Evolutionary conservation across 2,113 vertebrate species (phyloP).

Genomic region (Cyprinodon tularosa): DNA sequence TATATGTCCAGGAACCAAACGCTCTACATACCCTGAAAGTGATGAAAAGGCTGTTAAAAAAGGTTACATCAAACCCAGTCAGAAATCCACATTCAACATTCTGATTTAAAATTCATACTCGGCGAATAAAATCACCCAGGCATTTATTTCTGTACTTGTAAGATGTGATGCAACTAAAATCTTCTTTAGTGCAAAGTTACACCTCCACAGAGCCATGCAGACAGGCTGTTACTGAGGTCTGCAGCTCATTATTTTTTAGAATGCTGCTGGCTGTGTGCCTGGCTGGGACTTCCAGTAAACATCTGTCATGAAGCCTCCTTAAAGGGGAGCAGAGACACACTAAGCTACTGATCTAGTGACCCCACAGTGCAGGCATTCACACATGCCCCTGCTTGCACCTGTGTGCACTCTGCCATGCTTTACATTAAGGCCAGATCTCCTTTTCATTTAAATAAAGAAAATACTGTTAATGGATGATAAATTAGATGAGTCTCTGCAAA

Average conservation of each 20-base stretch:
- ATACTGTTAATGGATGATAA: constrained; percentile 67
- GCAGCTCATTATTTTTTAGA: constrained; percentile 65
- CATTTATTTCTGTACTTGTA: constrained; percentile 32
- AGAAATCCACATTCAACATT: constrained; percentile 19
- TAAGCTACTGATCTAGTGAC: constrained; percentile 70
- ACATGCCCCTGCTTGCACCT: constrained; percentile 52
- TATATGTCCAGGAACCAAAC: background rate
- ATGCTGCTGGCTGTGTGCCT: constrained; percentile 48
- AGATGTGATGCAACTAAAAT: constrained; percentile 59
- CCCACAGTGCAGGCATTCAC: constrained; percentile 65
- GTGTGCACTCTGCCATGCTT: constrained; percentile 39
- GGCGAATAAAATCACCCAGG: constrained; percentile 20
- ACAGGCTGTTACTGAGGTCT: constrained; percentile 51
- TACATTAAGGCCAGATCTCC: constrained; percentile 50
- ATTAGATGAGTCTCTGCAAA: constrained; percentile 56
- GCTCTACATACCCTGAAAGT: background rate
- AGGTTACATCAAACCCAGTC: constrained; percentile 26
- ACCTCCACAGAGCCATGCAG: constrained; percentile 46
- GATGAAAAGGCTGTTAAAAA: background rate
- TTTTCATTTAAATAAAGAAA: constrained; percentile 31
- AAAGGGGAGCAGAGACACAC: constrained; percentile 60
- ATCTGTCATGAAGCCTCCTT: constrained; percentile 67
- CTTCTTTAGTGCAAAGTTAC: constrained; percentile 56
- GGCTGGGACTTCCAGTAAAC: constrained; percentile 72
- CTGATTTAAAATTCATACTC: constrained; percentile 29